These are phyloP conservation scores for Ferdinandea cuprea DNA, from an alignment of 2,888 invertebrate genomes.

Conservation along the genomic window DNA sequence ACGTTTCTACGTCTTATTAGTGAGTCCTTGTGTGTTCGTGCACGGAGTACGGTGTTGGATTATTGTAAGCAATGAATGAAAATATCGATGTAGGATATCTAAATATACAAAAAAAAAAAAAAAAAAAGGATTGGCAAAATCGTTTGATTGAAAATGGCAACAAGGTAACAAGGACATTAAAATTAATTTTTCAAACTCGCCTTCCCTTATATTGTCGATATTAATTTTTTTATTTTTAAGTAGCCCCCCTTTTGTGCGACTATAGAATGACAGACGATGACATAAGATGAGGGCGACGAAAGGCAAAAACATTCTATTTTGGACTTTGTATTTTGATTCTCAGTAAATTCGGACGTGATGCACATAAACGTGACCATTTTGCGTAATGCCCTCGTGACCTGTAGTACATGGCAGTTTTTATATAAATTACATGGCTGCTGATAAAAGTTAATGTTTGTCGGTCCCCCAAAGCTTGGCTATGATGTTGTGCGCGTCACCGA, in stretches of 20 bases:
- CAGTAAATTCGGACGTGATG: slow-evolving; percentile 72
- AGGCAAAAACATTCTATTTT: slow-evolving; percentile 58
- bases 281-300: not conserved
- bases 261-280: slow-evolving; percentile 15
- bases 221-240: slow-evolving; percentile 11
- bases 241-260: not conserved
- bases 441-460: slow-evolving; percentile 2
- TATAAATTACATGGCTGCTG: slow-evolving; percentile 9
- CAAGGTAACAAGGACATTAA: slow-evolving; percentile 51
- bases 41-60: not conserved
- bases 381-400: slow-evolving; percentile 55
- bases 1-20: not conserved
- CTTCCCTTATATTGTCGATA: not conserved
- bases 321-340: slow-evolving; percentile 54
- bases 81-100: slow-evolving; percentile 11
- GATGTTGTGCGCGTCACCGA: not conserved
- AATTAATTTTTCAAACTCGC: slow-evolving; percentile 51
- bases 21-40: slow-evolving; percentile 1
- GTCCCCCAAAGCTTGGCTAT: slow-evolving; percentile 21
- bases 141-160: slow-evolving; percentile 56
- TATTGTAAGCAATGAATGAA: slow-evolving; percentile 1
- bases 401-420: slow-evolving; percentile 29
- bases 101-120: slow-evolving; percentile 1
- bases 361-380: slow-evolving; percentile 74
- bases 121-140: slow-evolving; percentile 12